Evolutionary conservation across 2,113 vertebrate species (phyloP).

Genomic region (Tupaia chinensis): DNA sequence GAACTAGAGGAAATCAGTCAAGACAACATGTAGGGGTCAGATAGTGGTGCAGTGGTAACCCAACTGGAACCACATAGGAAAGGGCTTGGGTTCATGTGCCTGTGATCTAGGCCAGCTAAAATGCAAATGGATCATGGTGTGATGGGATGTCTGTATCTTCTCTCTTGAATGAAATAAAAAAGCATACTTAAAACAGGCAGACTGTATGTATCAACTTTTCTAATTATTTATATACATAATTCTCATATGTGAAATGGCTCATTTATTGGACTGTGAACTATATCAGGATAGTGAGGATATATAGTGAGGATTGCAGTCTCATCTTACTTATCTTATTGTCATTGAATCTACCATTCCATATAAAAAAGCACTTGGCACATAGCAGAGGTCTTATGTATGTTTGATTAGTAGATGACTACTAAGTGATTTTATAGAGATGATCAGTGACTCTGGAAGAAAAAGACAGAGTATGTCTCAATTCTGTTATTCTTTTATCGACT

Average conservation of each 20-base stretch:
- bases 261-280: not conserved
- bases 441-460: not conserved
- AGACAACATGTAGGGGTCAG: not conserved
- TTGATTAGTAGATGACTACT: not conserved
- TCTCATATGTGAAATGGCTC: not conserved
- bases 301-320: not conserved
- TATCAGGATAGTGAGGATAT: too few relatives aligned
- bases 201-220: not conserved
- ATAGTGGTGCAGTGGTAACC: too few relatives aligned
- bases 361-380: not conserved
- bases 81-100: too few relatives aligned
- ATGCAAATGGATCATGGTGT: too few relatives aligned
- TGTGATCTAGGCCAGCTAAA: too few relatives aligned
- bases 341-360: not conserved
- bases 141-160: too few relatives aligned
- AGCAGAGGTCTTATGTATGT: not conserved
- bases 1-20: not conserved
- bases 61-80: too few relatives aligned
- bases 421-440: not conserved
- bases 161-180: too few relatives aligned
- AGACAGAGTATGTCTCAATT: not conserved
- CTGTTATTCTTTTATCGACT: not conserved
- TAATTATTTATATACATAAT: not conserved
- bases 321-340: not conserved
- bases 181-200: too few relatives aligned